A percentile compares a stretch with the other conserved stretches of the same genome.
These are phyloP conservation scores for Eilema griseolum DNA, from an alignment of 2,888 invertebrate genomes.

Conservation along the genomic window DNA sequence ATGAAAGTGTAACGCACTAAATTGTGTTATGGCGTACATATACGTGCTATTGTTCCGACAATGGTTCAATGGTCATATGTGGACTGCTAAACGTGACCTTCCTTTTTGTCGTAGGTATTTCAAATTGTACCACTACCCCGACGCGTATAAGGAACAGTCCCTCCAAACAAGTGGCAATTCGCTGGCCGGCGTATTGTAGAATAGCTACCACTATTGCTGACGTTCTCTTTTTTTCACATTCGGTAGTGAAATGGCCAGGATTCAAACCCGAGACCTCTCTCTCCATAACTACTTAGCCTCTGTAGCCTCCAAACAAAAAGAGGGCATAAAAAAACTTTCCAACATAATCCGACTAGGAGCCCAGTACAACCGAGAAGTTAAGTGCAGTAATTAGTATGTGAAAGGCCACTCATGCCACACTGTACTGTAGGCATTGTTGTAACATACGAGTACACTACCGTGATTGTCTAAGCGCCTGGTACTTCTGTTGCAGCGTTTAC, in stretches of 20 bases:
- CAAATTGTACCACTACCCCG: neutral
- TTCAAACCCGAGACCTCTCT: too few relatives aligned
- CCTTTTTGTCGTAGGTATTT: neutral
- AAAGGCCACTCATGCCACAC: slow-evolving; percentile 47
- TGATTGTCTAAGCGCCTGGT: slow-evolving; percentile 42
- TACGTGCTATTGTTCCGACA: neutral
- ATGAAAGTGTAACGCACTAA: slow-evolving; percentile 9
- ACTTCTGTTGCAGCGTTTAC: slow-evolving; percentile 22
- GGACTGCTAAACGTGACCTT: slow-evolving; percentile 4
- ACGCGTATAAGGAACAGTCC: too few relatives aligned
- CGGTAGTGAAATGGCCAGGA: too few relatives aligned
- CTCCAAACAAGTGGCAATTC: too few relatives aligned
- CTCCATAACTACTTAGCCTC: too few relatives aligned
- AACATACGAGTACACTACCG: slow-evolving; percentile 21
- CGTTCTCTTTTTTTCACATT: too few relatives aligned
- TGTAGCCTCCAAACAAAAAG: slow-evolving; percentile 18
- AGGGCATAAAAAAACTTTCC: slow-evolving; percentile 45
- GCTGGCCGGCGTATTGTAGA: too few relatives aligned
- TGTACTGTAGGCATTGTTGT: slow-evolving; percentile 24
- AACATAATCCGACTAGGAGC: slow-evolving; percentile 42
- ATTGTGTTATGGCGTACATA: neutral
- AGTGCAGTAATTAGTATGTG: slow-evolving; percentile 48
- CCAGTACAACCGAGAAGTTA: slow-evolving; percentile 40
- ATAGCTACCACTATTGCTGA: too few relatives aligned
- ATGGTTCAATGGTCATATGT: neutral